A percentile compares a stretch with the other conserved stretches of the same genome.
Evolutionary conservation across 2,888 invertebrate genomes (phyloP).

Genomic region (Alitta virens): DNA sequence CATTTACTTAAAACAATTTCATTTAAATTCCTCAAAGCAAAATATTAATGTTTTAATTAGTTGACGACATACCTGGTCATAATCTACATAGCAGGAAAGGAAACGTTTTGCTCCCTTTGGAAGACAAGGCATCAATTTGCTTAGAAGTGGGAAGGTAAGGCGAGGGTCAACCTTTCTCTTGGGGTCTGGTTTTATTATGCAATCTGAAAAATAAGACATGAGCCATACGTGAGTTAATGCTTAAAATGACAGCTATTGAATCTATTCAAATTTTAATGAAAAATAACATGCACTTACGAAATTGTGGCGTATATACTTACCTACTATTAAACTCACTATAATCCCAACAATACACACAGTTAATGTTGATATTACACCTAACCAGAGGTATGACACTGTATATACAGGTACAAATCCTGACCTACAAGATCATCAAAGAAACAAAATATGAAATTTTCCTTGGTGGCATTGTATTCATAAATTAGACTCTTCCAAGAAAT

Average conservation of each 20-base stretch:
- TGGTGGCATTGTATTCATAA: no score
- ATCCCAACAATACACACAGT: slow-evolving; percentile 6
- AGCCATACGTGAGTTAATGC: no score
- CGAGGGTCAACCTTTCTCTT: slow-evolving; percentile 1
- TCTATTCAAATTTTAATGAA: no score
- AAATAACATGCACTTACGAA: not conserved
- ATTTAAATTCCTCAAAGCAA: no score
- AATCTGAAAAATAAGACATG: not conserved
- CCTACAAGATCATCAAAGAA: no score
- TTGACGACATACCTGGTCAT: not conserved
- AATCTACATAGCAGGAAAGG: not conserved
- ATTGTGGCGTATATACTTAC: not conserved
- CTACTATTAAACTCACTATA: slow-evolving; percentile 2
- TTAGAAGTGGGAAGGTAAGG: not conserved
- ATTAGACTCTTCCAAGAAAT: no score
- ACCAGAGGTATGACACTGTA: slow-evolving; percentile 14
- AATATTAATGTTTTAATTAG: no score
- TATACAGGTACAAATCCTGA: slow-evolving; percentile 3
- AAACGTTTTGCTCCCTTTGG: not conserved
- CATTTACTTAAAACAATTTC: no score
- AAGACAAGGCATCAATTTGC: not conserved
- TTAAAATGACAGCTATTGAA: no score
- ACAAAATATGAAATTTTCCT: no score
- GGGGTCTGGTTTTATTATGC: not conserved
- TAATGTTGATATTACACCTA: not conserved